Evolutionary conservation across 1,140 invertebrate genomes (phyloP).

Genomic region (Neelides sp.): DNA sequence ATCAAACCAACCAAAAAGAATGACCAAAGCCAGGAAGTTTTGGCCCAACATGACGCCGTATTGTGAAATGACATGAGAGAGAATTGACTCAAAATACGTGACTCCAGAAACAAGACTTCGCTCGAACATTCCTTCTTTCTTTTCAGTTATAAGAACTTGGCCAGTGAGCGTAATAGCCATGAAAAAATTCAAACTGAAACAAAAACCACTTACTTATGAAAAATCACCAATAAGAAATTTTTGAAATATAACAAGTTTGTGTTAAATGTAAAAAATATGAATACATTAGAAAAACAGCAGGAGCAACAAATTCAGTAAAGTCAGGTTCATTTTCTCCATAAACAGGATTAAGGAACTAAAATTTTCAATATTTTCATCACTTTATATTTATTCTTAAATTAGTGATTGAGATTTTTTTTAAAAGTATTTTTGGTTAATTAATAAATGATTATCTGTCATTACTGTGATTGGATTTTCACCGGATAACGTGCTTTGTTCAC

Average conservation of each 20-base stretch:
- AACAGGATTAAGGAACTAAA: slow-evolving; percentile 52
- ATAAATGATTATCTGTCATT: neutral
- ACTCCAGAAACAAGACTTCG: slow-evolving; percentile 58
- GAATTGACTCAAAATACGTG: slow-evolving; percentile 40
- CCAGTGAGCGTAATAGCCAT: slow-evolving; percentile 63
- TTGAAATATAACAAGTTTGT: slow-evolving; percentile 2
- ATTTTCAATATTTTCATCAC: slow-evolving; percentile 14
- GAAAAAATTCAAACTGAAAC: slow-evolving; percentile 59
- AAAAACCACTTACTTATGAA: slow-evolving; percentile 3
- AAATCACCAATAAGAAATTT: too few species aligned
- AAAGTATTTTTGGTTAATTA: neutral
- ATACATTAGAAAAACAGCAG: slow-evolving; percentile 60
- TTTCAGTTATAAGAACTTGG: slow-evolving; percentile 64
- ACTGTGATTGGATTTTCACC: neutral
- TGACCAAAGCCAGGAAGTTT: neutral
- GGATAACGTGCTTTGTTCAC: neutral
- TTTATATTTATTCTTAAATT: too few species aligned
- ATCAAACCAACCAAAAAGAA: neutral
- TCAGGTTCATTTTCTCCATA: slow-evolving; percentile 52
- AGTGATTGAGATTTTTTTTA: too few species aligned
- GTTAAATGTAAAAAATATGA: slow-evolving; percentile 27
- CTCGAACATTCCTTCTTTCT: slow-evolving; percentile 63
- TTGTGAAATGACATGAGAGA: slow-evolving; percentile 9
- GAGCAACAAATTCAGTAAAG: slow-evolving; percentile 60
- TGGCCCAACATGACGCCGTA: slow-evolving; percentile 6